Evolutionary conservation across 2,888 invertebrate genomes (phyloP).

Genomic region (Sylvicola fuscatus): DNA sequence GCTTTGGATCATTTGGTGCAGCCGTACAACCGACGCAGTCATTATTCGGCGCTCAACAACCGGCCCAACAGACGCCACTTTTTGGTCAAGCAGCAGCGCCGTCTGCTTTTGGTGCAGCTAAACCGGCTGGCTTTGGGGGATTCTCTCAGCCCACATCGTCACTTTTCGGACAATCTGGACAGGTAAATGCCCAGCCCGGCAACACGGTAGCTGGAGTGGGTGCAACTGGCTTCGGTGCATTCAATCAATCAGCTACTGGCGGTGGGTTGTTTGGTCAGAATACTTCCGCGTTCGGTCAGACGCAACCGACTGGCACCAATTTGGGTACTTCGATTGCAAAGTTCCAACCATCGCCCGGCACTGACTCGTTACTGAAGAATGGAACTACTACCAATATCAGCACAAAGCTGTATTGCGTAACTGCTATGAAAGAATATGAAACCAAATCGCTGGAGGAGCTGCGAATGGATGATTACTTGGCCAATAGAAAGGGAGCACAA

Average conservation of each 20-base stretch:
- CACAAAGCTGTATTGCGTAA: slow-evolving; percentile 91
- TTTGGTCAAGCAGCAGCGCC: slow-evolving; percentile 33
- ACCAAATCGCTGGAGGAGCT: slow-evolving; percentile 86
- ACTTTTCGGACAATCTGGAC: slow-evolving; percentile 29
- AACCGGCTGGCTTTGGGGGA: slow-evolving; percentile 20
- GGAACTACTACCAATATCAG: slow-evolving; percentile 68
- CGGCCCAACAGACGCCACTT: slow-evolving; percentile 30
- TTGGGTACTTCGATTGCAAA: slow-evolving; percentile 56
- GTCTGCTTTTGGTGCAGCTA: slow-evolving; percentile 37
- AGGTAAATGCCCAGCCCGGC: slow-evolving; percentile 10
- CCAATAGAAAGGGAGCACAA: slow-evolving; percentile 64
- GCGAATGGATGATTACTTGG: slow-evolving; percentile 79
- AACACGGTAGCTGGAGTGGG: slow-evolving; percentile 24
- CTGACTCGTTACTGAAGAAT: slow-evolving; percentile 80
- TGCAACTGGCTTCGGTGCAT: slow-evolving; percentile 33
- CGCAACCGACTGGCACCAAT: slow-evolving; percentile 7
- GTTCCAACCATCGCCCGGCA: slow-evolving; percentile 69
- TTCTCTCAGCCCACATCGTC: slow-evolving; percentile 20
- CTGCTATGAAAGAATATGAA: slow-evolving; percentile 98
- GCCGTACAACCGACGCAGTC: not conserved
- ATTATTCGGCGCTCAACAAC: slow-evolving; percentile 14
- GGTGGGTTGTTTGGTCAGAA: slow-evolving; percentile 30
- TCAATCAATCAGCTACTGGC: slow-evolving; percentile 35
- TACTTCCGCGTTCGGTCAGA: slow-evolving; percentile 16
- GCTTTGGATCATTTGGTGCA: slow-evolving; percentile 14